Evolutionary conservation across 1,140 invertebrate species (phyloP), one percentile per base, ranked within the genome.

Genomic region (Sycobia sp.): DNA sequence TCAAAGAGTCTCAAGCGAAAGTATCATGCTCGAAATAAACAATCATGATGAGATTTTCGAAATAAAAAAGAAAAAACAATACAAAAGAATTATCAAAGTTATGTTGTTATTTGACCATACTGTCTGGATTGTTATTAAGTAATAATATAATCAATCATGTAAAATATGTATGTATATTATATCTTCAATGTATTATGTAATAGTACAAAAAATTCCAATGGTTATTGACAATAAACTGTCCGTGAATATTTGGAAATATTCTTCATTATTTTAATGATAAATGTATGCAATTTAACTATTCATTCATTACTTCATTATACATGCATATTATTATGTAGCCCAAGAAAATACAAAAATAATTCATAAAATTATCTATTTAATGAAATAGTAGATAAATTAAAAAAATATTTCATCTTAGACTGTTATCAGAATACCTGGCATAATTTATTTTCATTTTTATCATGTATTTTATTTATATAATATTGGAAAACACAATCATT

Each of bases 81-180:
- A 43, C 9, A 20, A 46, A 53, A 61, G 46, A 66, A 61, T 36
- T 5, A 16, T 51, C 14, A 55, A 57, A 44, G 23, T 61, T 51
- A 58, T 13, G 73, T 74, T 77, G 77, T 79, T 79, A 79, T 69
- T 73, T 67, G 65, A 73, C 73, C 72, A 66, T 76, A 71, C 67
- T 72, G 64, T 77, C 73, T 80, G 77, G 73, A 80, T 81, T 79
- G 74, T 80, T 81, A 75, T 74, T 76, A 72, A 76, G 11, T 77
- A 76, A 78, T 76, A 74, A 74, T 65, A 74, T 76, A 66, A 74
- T 72, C 71, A 71, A 80, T 79, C 75, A 78, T 82, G 76, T 80
- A 79, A 81, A 79, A 78, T 79, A 80, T 81, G 76, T 82, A 80
- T 78, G 74, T 81, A 80, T 69, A 80, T 70, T 77, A 75, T 80